Base-by-base conservation (phyloP, 2,113 vertebrate species). In the Fukomys damarensis region DNA sequence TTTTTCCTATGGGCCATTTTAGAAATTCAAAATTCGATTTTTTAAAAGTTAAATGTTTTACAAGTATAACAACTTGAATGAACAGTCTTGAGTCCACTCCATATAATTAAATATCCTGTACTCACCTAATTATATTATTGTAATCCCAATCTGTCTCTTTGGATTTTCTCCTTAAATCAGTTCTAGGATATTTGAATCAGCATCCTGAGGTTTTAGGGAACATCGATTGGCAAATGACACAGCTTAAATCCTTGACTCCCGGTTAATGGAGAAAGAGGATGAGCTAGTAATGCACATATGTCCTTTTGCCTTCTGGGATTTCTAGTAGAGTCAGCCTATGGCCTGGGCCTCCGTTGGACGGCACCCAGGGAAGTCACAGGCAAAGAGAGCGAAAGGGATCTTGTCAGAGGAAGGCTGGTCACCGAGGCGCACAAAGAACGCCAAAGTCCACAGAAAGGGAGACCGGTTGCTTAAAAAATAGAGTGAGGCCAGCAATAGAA, bases 11-110 rank as follows among this genome's bases (percentile, higher is more conserved):
- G 13, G n/a, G 30, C 6, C 32, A 83, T 28, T 85, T 83, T 28
- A 87, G 54, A 82, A 87, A 46, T 89, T n/a, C 20, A 65, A 84
- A 46, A 80, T 28, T 56, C 7, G 5, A 8, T 68, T 52, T 32
- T 77, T 85, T 52, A 5, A 95, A 77, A 89, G 77, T 65, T 54
- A 95, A 96, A 76, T 63, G 86, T 20, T 38, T 95, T 87, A 86
- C 19, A 89, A 84, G 76, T 49, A 68, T 41, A 91, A 56, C n/a
- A 56, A 20, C 46, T 65, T 6, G 41, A 68, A 32, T 26, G 8
- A 90, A 83, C 86, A 65, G 17, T 10, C 32, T 9, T 14, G 6
- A 7, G 12, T 65, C 19, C 0, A 61, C 12, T 90, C 22, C 13
- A 9, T 76, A 35, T 61, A 89, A 83, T 52, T 54, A 91, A 52